Evolutionary conservation across 2,888 invertebrate genomes (phyloP).

Genomic region (Drosophila melanosoma): DNA sequence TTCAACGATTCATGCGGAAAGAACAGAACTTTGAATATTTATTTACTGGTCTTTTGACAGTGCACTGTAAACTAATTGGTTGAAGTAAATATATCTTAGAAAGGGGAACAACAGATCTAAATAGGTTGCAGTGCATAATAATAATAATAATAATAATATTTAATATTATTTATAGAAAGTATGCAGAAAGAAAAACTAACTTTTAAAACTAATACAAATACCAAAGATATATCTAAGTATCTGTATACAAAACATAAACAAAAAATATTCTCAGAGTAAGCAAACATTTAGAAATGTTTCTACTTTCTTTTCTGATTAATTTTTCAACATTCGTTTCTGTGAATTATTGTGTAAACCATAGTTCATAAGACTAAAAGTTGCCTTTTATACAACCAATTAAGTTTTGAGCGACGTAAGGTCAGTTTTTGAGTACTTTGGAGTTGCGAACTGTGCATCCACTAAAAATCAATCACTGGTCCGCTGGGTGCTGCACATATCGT

Average conservation of each 20-base stretch:
- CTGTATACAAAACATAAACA: not conserved
- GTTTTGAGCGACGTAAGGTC: constrained; percentile 3
- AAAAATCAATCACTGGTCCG: constrained; percentile 52
- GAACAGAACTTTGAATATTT: not conserved
- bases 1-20: not conserved
- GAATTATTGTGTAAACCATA: not conserved
- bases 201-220: not conserved
- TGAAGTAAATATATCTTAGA: no score
- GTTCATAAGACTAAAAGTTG: not conserved
- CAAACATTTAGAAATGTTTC: not conserved
- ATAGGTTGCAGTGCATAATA: no score
- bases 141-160: no score
- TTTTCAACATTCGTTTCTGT: not conserved
- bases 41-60: no score
- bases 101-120: no score
- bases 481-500: not conserved
- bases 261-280: not conserved
- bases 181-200: no score
- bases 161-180: no score
- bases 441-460: constrained; percentile 39
- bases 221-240: not conserved
- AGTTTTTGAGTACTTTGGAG: not conserved
- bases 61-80: no score
- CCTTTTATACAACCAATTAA: not conserved
- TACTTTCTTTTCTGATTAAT: not conserved